A percentile compares a stretch with the other conserved stretches of the same genome.
Conservation (phyloP, 2,113 vertebrate species). For the Progne subis region DNA sequence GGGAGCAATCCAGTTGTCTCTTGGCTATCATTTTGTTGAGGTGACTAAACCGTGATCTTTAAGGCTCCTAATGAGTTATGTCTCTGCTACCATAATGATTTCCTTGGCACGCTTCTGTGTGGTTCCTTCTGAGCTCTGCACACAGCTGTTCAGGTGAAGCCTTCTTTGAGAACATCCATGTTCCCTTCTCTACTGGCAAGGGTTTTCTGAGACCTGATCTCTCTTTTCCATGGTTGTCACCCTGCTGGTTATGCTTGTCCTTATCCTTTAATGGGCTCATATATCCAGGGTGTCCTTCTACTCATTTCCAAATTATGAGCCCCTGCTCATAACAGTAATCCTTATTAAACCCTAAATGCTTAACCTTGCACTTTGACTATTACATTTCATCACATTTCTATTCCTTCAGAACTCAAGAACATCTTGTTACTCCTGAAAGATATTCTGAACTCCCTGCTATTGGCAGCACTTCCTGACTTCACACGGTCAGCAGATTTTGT, state of each 20-base stretch:
- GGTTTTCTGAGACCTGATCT: background rate
- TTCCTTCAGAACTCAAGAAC: conserved; percentile 22
- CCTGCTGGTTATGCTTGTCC: background rate
- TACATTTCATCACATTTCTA: conserved; percentile 17
- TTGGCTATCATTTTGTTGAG: background rate
- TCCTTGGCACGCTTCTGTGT: background rate
- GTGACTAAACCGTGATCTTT: background rate
- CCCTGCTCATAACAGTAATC: background rate
- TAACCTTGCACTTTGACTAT: conserved; percentile 38
- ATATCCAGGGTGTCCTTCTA: background rate
- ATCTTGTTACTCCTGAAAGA: conserved; percentile 28
- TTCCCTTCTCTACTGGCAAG: background rate
- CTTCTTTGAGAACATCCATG: background rate
- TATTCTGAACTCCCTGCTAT: background rate
- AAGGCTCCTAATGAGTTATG: background rate
- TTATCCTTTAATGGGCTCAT: background rate
- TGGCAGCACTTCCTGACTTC: conserved; percentile 24
- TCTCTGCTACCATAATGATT: background rate
- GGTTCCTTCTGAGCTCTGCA: background rate
- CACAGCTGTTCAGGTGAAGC: background rate
- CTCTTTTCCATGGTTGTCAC: background rate
- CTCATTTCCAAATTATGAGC: conserved; percentile 1
- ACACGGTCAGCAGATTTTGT: conserved; percentile 33
- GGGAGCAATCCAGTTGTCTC: background rate
- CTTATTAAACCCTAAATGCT: conserved; percentile 23